Percentiles rank a stretch among this genome's conserved stretches.
Evolutionary conservation across 2,797 vertebrate genomes (phyloP).

Genomic region (Ctenopoma multispine): DNA sequence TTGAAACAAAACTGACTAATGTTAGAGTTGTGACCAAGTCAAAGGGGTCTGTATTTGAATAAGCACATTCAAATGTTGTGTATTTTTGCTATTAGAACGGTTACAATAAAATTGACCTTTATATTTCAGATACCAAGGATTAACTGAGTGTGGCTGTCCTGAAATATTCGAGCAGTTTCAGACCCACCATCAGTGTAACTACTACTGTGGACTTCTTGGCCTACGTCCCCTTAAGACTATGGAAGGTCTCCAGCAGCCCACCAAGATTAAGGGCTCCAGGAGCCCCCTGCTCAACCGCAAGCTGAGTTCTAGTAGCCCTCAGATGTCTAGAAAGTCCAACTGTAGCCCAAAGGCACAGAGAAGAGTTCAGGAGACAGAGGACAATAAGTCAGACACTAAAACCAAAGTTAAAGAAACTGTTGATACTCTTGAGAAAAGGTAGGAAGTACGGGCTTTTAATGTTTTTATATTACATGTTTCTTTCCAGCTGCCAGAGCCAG

Average conservation of each 20-base stretch:
- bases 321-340: slow-evolving; percentile 82
- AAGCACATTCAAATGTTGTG: neutral
- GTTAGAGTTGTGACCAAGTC: slow-evolving; percentile 92
- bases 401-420: slow-evolving; percentile 76
- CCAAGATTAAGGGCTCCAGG: slow-evolving; percentile 90
- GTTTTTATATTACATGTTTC: slow-evolving; percentile 35
- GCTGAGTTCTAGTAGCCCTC: slow-evolving; percentile 90
- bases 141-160: slow-evolving; percentile 89
- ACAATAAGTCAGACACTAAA: slow-evolving; percentile 74
- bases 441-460: slow-evolving; percentile 62
- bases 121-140: slow-evolving; percentile 93
- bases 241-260: slow-evolving; percentile 83
- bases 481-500: slow-evolving; percentile 55
- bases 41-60: slow-evolving; percentile 90
- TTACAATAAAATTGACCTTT: slow-evolving; percentile 16
- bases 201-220: slow-evolving; percentile 90
- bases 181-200: slow-evolving; percentile 90
- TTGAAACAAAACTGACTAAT: slow-evolving; percentile 92
- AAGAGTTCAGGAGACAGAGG: slow-evolving; percentile 80
- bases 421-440: slow-evolving; percentile 79
- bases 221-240: slow-evolving; percentile 85
- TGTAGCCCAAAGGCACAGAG: slow-evolving; percentile 85
- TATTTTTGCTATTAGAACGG: slow-evolving; percentile 6
- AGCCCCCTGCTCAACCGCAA: slow-evolving; percentile 91
- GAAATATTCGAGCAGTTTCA: slow-evolving; percentile 91